Conservation (phyloP, 1,140 invertebrate genomes). For the Atta texana region DNA sequence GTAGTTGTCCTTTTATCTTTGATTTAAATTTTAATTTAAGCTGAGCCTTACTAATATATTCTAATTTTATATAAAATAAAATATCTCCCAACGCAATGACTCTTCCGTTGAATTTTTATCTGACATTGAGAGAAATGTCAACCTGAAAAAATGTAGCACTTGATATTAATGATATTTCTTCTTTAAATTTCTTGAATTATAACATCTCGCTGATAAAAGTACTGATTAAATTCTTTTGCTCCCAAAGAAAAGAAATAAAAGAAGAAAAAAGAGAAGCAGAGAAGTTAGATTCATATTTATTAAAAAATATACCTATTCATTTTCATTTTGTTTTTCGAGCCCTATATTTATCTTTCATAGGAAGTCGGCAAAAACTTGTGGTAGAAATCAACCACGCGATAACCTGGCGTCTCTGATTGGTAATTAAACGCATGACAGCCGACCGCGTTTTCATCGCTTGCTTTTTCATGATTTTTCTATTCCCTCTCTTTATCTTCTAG, state of each 20-base stretch:
- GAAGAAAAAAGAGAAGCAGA: background rate
- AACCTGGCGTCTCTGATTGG: constrained; percentile 77
- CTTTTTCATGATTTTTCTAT: constrained; percentile 60
- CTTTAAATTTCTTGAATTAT: background rate
- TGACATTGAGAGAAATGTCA: background rate
- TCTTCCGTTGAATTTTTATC: background rate
- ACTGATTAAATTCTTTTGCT: background rate
- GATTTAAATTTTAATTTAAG: no score
- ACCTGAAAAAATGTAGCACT: background rate
- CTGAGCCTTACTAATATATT: no score
- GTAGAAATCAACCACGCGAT: constrained; percentile 72
- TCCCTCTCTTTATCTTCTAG: constrained; percentile 43
- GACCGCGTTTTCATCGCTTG: constrained; percentile 61
- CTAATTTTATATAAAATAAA: background rate
- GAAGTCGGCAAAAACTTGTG: constrained; percentile 52
- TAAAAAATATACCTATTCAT: background rate
- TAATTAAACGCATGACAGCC: constrained; percentile 80
- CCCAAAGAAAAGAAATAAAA: background rate
- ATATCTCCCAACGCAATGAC: background rate
- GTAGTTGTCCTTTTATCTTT: no score
- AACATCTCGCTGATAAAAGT: background rate
- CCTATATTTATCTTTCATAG: constrained; percentile 55
- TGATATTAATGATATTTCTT: background rate
- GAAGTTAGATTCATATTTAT: background rate
- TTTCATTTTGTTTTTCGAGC: constrained; percentile 15